Evolutionary conservation across 2,797 vertebrate genomes (phyloP).

Genomic region (Chiroxiphia lanceolata): DNA sequence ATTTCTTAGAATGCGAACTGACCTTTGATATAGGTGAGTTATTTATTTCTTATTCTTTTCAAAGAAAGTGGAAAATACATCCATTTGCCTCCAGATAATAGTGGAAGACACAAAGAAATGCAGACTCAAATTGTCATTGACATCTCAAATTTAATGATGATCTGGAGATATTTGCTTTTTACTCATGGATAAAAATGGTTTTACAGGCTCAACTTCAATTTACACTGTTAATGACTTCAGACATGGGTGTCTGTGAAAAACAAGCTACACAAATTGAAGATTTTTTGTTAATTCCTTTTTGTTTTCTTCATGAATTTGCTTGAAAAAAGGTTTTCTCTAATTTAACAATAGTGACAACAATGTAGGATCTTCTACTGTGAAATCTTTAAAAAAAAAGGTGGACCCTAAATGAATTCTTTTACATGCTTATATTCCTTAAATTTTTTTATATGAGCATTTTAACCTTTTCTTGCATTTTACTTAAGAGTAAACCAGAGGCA

Average conservation of each 20-base stretch:
- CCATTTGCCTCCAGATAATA: neutral
- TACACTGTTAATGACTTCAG: neutral
- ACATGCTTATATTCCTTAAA: neutral
- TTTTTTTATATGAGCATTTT: neutral
- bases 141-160: neutral
- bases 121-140: neutral
- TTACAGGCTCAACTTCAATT: neutral
- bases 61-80: neutral
- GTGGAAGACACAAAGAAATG: neutral
- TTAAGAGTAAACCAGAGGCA: neutral
- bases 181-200: neutral
- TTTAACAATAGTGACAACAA: neutral
- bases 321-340: neutral
- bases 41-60: neutral
- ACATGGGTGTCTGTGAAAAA: neutral
- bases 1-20: neutral
- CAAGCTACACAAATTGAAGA: neutral
- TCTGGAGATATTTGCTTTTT: neutral
- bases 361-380: neutral
- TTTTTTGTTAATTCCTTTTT: neutral
- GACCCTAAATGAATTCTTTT: neutral
- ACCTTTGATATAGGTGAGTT: neutral
- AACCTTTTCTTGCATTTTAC: neutral
- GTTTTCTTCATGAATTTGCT: neutral
- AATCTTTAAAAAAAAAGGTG: neutral